phyloP scores from a whole-genome alignment of 2,113 vertebrate species.

The Myotis davidii region DNA sequence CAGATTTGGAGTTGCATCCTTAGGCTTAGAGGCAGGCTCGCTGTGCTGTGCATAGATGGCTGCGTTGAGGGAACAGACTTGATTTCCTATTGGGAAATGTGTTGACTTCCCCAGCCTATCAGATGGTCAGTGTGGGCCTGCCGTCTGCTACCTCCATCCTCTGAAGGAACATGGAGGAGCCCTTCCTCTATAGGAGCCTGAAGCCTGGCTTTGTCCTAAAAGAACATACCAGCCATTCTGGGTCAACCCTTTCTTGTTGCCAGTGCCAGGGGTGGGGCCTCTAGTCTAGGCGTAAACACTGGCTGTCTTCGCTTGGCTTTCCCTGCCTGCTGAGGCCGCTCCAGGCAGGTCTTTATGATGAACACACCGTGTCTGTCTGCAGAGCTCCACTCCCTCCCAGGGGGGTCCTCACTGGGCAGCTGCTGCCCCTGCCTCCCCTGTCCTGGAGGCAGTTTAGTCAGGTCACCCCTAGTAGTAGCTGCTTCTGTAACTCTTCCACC shows the following conservation, averaged over 20 bases:
- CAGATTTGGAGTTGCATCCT: not conserved
- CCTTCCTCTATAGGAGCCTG: slow-evolving; percentile 29
- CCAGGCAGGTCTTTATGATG: not conserved
- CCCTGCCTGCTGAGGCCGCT: not conserved
- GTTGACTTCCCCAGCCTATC: not conserved
- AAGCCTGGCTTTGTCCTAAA: slow-evolving; percentile 41
- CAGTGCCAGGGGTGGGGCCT: not conserved
- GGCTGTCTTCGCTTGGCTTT: slow-evolving; percentile 42
- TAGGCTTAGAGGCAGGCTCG: not conserved
- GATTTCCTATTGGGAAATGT: not conserved
- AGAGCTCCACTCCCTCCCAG: not conserved
- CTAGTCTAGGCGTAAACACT: slow-evolving; percentile 32
- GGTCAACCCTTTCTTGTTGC: slow-evolving; percentile 20
- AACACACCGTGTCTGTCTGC: slow-evolving; percentile 15
- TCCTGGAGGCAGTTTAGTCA: not conserved
- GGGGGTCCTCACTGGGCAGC: not conserved
- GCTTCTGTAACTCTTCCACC: slow-evolving; percentile 26
- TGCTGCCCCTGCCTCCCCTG: slow-evolving; percentile 41
- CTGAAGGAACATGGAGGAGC: not conserved
- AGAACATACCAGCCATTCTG: slow-evolving; percentile 29
- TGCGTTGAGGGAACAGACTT: not conserved
- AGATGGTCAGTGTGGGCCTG: not conserved
- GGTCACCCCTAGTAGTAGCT: not conserved
- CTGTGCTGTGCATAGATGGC: not conserved
- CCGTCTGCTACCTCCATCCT: slow-evolving; percentile 13